phyloP scores from a whole-genome alignment of 2,888 invertebrate species.

The Galeopsomyia nigrocyanea region DNA sequence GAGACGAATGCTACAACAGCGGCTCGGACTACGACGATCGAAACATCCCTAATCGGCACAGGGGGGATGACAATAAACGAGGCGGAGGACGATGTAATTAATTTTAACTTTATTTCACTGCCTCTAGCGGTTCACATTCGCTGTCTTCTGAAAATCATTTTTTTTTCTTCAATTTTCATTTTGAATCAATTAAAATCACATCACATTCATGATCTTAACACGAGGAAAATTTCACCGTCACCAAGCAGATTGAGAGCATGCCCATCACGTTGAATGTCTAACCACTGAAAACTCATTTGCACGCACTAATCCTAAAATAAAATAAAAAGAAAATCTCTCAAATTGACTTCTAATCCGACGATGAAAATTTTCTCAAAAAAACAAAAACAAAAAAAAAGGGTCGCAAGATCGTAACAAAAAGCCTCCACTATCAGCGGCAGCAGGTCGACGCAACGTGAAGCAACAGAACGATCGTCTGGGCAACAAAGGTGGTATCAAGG shows the following conservation, averaged over 20 bases:
- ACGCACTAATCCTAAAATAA: background rate
- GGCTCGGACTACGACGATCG: slow-evolving; percentile 71
- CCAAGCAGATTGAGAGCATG: too few relatives aligned
- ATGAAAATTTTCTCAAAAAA: slow-evolving; percentile 2
- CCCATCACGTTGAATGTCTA: too few relatives aligned
- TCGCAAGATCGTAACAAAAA: slow-evolving; percentile 40
- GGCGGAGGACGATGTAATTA: slow-evolving; percentile 53
- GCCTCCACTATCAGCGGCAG: slow-evolving; percentile 21
- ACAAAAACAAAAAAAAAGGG: slow-evolving; percentile 14
- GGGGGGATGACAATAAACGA: slow-evolving; percentile 69
- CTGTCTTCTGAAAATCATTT: background rate
- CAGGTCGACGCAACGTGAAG: slow-evolving; percentile 34
- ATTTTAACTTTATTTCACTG: slow-evolving; percentile 18
- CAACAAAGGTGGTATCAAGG: slow-evolving; percentile 62
- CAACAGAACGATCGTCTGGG: slow-evolving; percentile 61
- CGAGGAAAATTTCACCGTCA: too few relatives aligned
- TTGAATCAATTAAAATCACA: background rate
- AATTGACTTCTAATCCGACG: slow-evolving; percentile 23
- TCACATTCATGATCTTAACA: background rate
- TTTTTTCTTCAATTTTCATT: slow-evolving; percentile 1
- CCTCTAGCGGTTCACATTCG: background rate
- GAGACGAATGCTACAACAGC: slow-evolving; percentile 72
- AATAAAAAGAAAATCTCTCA: slow-evolving; percentile 3
- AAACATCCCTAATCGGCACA: slow-evolving; percentile 59
- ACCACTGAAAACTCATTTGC: too few relatives aligned